These are phyloP conservation scores for Alca torda DNA, from an alignment of 2,797 vertebrate species.

Conservation along the genomic window DNA sequence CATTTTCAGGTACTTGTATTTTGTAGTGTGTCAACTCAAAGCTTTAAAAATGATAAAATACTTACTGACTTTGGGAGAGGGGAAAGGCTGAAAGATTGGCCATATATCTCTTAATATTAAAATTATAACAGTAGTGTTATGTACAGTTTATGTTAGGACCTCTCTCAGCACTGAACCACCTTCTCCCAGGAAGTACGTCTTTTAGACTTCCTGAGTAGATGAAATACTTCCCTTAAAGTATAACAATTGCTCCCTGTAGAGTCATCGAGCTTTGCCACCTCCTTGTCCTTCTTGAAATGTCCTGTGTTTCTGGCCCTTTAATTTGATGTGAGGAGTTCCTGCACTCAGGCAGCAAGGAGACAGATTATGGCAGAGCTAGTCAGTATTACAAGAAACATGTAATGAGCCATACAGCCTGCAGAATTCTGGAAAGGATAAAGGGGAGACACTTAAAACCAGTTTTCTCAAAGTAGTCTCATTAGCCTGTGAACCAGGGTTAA, in stretches of 20 bases:
- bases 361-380: background rate
- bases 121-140: background rate
- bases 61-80: background rate
- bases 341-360: background rate
- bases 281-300: background rate
- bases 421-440: background rate
- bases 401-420: background rate
- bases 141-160: background rate
- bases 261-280: background rate
- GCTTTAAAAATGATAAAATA: background rate
- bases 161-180: background rate
- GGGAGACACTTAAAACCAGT: background rate
- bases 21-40: background rate
- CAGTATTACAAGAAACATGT: background rate
- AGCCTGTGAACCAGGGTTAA: background rate
- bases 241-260: background rate
- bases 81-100: background rate
- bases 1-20: background rate
- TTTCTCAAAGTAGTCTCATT: background rate
- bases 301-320: slow-evolving; percentile 5
- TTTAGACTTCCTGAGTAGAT: background rate
- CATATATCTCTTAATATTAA: background rate
- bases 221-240: background rate
- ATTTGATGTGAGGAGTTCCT: background rate
- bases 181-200: background rate